phyloP scores from a whole-genome alignment of 2,113 vertebrate species.

The Globicephala melas region DNA sequence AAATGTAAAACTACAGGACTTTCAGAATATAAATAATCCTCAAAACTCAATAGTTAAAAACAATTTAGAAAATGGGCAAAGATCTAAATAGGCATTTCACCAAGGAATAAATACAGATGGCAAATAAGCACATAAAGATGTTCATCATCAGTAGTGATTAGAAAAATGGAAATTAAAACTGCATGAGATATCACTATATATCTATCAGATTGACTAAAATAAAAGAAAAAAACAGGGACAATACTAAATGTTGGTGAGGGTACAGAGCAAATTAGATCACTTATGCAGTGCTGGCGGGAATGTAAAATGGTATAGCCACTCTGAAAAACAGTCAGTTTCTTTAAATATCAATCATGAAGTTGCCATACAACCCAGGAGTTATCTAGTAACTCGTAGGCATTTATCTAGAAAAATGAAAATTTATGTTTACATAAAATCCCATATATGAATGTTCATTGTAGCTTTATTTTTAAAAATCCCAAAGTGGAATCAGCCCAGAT shows the following conservation, averaged over 20 bases:
- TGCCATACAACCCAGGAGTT: not conserved
- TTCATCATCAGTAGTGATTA: not conserved
- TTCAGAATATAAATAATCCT: not conserved
- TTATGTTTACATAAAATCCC: not conserved
- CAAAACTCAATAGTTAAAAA: not conserved
- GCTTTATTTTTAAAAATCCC: not conserved
- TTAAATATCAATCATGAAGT: not conserved
- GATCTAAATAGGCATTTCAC: not conserved
- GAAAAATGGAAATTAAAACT: not conserved
- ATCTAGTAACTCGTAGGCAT: not conserved
- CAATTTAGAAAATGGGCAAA: not conserved
- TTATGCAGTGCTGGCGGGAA: not conserved
- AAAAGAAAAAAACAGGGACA: not conserved
- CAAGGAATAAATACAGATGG: not conserved
- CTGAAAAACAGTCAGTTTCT: not conserved
- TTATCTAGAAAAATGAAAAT: conserved; percentile 22
- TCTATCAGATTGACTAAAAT: not conserved
- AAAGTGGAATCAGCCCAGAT: not conserved
- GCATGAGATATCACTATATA: not conserved
- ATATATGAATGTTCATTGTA: not conserved
- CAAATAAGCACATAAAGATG: not conserved
- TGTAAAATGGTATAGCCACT: not conserved
- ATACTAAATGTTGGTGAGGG: not conserved
- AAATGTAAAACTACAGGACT: not conserved
- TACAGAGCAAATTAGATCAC: not conserved